A percentile compares a stretch with the other conserved stretches of the same genome.
phyloP scores from a whole-genome alignment of 2,797 vertebrate genomes.

The Silurus lanzhouensis region DNA sequence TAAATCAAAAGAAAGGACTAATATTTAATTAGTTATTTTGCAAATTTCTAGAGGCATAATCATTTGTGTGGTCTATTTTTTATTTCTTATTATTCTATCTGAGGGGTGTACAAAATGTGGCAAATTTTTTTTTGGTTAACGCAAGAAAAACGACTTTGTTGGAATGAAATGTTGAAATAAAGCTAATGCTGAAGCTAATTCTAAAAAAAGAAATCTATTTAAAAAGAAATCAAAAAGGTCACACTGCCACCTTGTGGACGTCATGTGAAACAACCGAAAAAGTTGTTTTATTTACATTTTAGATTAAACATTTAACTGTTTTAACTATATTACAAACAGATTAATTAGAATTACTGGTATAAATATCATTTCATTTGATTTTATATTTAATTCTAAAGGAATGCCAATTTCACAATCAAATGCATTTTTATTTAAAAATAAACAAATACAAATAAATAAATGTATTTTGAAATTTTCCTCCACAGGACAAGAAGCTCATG shows the following conservation, averaged over 20 bases:
- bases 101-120: neutral
- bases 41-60: neutral
- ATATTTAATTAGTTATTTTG: neutral
- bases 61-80: neutral
- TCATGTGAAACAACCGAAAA: constrained; percentile 26
- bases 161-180: too few relatives aligned
- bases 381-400: neutral
- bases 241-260: constrained; percentile 60
- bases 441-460: neutral
- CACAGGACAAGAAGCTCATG: constrained; percentile 98
- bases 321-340: too few relatives aligned
- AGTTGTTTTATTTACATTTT: too few relatives aligned
- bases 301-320: too few relatives aligned
- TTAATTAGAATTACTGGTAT: neutral
- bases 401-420: neutral
- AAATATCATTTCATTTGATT: neutral
- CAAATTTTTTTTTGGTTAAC: neutral
- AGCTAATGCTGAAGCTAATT: neutral
- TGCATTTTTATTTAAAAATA: neutral
- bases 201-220: neutral
- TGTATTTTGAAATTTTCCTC: constrained; percentile 2
- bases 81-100: neutral
- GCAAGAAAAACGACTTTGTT: neutral
- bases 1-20: neutral
- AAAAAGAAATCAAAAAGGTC: neutral